Evolutionary conservation across 2,888 invertebrate species (phyloP), one percentile per base, ranked within the genome.

Genomic region (Drosophila austrosaltans): DNA sequence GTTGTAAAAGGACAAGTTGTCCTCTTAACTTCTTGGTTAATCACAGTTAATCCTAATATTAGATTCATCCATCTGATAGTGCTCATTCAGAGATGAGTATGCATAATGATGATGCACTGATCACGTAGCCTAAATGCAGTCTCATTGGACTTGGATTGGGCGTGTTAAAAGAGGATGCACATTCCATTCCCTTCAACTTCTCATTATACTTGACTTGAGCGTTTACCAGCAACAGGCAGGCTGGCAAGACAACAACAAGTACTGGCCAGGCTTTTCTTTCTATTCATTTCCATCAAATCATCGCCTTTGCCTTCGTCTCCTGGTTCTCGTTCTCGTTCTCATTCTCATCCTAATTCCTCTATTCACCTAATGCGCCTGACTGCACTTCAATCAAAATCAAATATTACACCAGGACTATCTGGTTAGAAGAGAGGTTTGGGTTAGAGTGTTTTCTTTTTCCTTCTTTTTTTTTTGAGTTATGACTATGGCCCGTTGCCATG

Each of bases 321-420:
- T 44, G 20, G 16, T 28, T 25, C 53, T 22, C 53, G 3, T 44
- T 2, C 44, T 16, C 28, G 4, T 28, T 5, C n/a, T 44, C 12
- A 8, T 16, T 6, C 16, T 22, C 22, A 20, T 16, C 48, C 16
- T 22, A 48, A 16, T 10, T 12, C 12, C 28, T 12, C 30, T 30
- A n/a, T 32, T 30, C 30, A 32, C 54, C 16, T 48, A 25, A 12
- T 48, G 10, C 79, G 82, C 84, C 84, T 77, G 75, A 75, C 79
- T 82, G 82, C 87, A 87, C 84, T 82, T 82, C 87, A 82, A 82
- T 82, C 82, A 82, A 82, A 82, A 82, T 82, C 82, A 82, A 82
- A 82, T 84, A 87, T 82, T 82, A 81, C 84, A 74, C 69, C 72
- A 65, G 30, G 72, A 39, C 30, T 22, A 30, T 36, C 56, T 57